Evolutionary conservation across 2,113 vertebrate species (phyloP).

Genomic region (Felis chaus): DNA sequence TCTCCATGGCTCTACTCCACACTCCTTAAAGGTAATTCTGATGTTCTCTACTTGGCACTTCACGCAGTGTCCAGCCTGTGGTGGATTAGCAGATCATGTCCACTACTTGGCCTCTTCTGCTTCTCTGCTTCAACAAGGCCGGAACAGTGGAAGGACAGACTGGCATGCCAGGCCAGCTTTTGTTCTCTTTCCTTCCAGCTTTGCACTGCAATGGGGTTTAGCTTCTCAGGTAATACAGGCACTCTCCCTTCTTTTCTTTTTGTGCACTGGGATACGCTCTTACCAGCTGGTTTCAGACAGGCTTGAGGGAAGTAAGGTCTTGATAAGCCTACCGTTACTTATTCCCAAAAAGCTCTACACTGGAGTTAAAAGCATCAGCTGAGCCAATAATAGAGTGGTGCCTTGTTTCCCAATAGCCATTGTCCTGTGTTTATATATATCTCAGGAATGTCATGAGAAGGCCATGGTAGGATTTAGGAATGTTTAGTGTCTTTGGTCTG

Average conservation of each 20-base stretch:
- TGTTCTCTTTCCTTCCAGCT: background rate
- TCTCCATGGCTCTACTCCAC: background rate
- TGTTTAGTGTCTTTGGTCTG: background rate
- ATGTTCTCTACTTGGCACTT: background rate
- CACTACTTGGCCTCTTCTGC: background rate
- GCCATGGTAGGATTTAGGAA: background rate
- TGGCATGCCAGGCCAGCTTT: background rate
- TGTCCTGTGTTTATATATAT: background rate
- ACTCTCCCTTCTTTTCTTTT: background rate
- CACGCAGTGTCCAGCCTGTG: background rate
- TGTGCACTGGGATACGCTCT: background rate
- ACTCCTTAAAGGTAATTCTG: background rate
- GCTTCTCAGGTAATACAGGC: background rate
- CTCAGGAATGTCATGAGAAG: background rate
- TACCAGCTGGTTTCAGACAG: background rate
- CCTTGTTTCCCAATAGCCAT: background rate
- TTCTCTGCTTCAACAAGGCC: background rate
- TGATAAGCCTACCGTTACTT: background rate
- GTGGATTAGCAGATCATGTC: background rate
- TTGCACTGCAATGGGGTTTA: background rate
- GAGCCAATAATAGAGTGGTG: background rate
- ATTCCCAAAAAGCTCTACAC: background rate
- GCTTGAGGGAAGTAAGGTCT: background rate
- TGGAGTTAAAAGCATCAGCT: background rate
- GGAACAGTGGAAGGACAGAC: background rate